A percentile compares a stretch with the other conserved stretches of the same genome.
Evolutionary conservation across 2,888 invertebrate species (phyloP).

Genomic region (Rapana venosa): DNA sequence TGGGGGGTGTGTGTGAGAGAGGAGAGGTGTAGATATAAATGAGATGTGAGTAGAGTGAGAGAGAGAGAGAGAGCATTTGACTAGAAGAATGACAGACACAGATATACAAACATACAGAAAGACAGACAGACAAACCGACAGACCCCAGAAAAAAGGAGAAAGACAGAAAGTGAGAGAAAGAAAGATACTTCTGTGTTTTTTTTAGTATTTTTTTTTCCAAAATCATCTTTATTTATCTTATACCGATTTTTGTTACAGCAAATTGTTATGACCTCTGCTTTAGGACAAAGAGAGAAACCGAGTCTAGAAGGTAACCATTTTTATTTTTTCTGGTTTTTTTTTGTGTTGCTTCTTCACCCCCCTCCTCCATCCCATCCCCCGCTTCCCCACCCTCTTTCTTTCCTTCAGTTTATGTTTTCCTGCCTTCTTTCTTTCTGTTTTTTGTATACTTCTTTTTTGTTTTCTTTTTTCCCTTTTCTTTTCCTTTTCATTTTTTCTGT

Average conservation of each 20-base stretch:
- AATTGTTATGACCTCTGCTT: constrained; percentile 44
- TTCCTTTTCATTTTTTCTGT: background rate
- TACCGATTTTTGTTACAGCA: constrained; percentile 40
- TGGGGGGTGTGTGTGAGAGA: too few relatives aligned
- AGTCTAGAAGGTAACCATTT: constrained; percentile 58
- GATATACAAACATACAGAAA: background rate
- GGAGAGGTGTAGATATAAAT: too few relatives aligned
- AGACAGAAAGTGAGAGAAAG: background rate
- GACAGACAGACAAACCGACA: background rate
- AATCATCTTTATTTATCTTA: background rate
- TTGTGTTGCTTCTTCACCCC: background rate
- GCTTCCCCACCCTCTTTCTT: background rate
- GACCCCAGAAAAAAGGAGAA: background rate
- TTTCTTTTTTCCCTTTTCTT: background rate
- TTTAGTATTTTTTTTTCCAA: background rate
- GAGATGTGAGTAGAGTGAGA: too few relatives aligned
- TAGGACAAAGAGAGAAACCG: constrained; percentile 48
- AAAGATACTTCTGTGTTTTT: too few relatives aligned
- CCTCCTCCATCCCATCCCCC: background rate
- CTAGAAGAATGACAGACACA: too few relatives aligned
- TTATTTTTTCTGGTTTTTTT: background rate
- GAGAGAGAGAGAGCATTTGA: too few relatives aligned
- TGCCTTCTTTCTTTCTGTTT: background rate
- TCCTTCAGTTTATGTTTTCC: background rate
- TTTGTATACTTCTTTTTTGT: background rate